Base-by-base conservation (phyloP, 1,140 invertebrate genomes). In the Atopsyche davidsoni region DNA sequence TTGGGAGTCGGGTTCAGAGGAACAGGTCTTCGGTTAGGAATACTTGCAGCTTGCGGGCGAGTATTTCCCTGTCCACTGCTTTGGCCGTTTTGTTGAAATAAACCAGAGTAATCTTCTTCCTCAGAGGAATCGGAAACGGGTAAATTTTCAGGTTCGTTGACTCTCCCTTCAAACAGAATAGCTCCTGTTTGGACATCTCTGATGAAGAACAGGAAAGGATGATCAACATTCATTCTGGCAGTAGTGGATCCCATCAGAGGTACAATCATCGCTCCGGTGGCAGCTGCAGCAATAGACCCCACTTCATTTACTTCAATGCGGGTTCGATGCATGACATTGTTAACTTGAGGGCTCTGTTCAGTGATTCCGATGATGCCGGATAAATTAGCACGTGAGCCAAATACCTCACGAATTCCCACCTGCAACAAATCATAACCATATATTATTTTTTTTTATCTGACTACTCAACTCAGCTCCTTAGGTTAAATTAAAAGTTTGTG, bases 201-300 rank as follows among this genome's bases (percentile, higher is more conserved):
- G 11, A 90, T 80, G 48, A 81, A 76, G 63, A 87, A 87, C 0
- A 86, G 23, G 61, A 88, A 89, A 2, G 86, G 86, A 53, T 78
- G 78, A 60, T 89, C 75, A 3, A 78, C 77, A 25, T 53, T 64
- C 53, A 85, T 73, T 22, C 45, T 59, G 21, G 62, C 64, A 4
- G 55, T 39, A 2, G 60, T 63, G 2, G 63, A 53, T 11, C 67
- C 73, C 64, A 82, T 82, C 9, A 84, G 62, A 2, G 80, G 80
- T 45, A 82, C 70, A 3, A 82, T 69, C 53, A 72, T 60, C 1
- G 68, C 77, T 62, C 77, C 75, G 35, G 84, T 82, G 1, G 78
- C 78, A 7, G 83, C 84, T 14, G 84, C 77, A 13, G 85, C 85
- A 31, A 80, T 69, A 19, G 80, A 85, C 11, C 86, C 86, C 42